phyloP scores from a whole-genome alignment of 2,113 vertebrate genomes.

The Paedocypris sp. region DNA sequence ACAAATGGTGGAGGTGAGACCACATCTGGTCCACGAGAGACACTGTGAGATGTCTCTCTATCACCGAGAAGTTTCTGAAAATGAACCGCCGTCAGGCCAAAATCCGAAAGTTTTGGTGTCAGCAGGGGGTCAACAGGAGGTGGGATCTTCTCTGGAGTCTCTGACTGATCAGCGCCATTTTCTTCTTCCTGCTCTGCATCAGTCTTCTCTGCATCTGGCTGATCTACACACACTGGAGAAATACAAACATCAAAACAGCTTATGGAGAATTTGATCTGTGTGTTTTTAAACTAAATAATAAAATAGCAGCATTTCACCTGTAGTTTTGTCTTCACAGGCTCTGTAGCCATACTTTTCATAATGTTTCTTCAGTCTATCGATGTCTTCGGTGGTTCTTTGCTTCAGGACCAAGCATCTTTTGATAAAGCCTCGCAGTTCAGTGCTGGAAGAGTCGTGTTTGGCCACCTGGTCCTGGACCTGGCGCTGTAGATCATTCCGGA shows the following conservation, averaged over 20 bases:
- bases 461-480: constrained; percentile 53
- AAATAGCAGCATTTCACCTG: constrained; percentile 62
- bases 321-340: constrained; percentile 33
- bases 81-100: constrained; percentile 73
- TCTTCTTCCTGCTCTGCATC: constrained; percentile 1
- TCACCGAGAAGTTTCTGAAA: constrained; percentile 48
- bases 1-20: constrained; percentile 34
- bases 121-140: constrained; percentile 33
- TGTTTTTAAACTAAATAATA: background rate
- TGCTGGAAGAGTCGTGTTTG: constrained; percentile 44
- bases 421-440: constrained; percentile 58
- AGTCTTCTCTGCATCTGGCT: background rate
- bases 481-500: constrained; percentile 49
- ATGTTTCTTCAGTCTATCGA: constrained; percentile 60
- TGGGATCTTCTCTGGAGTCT: constrained; percentile 13
- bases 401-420: constrained; percentile 63
- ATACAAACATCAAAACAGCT: too few species aligned
- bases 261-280: too few species aligned
- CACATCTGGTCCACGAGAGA: constrained; percentile 28
- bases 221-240: too few species aligned
- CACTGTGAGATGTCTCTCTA: constrained; percentile 14
- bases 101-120: constrained; percentile 76
- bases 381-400: constrained; percentile 60
- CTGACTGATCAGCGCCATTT: background rate
- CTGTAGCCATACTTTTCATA: constrained; percentile 76